Evolutionary conservation across 2,113 vertebrate species (phyloP).

Genomic region (Cyprinus carpio): DNA sequence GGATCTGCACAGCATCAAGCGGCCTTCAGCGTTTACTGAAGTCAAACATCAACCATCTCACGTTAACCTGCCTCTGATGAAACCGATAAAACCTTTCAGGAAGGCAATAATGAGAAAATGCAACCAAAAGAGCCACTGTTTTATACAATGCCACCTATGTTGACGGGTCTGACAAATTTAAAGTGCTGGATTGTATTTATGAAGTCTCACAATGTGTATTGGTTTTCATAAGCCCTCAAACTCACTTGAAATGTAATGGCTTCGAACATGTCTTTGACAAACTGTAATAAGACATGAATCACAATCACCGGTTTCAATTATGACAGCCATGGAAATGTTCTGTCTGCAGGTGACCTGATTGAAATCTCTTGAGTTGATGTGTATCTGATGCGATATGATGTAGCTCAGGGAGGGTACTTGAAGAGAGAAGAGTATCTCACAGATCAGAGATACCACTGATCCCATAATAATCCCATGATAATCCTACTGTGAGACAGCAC

Average conservation of each 20-base stretch:
- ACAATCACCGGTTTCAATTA: background rate
- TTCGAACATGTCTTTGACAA: background rate
- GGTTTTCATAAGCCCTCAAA: background rate
- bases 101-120: conserved; percentile 18
- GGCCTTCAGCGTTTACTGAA: conserved; percentile 78
- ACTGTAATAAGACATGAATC: background rate
- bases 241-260: background rate
- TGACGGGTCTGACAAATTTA: background rate
- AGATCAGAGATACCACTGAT: conserved; percentile 51
- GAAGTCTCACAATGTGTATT: background rate
- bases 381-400: conserved; percentile 26
- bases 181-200: background rate
- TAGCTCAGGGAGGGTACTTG: conserved; percentile 33
- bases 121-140: background rate
- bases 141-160: background rate
- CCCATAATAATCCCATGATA: conserved; percentile 56
- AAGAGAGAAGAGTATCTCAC: conserved; percentile 30
- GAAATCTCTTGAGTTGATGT: conserved; percentile 15
- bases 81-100: conserved; percentile 65
- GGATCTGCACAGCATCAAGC: conserved; percentile 80
- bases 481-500: conserved; percentile 49
- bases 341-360: conserved; percentile 27
- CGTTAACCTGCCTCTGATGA: conserved; percentile 68
- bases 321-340: conserved; percentile 9
- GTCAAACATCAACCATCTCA: conserved; percentile 73